phyloP scores from a whole-genome alignment of 2,888 invertebrate species.

The Phaonia tiefii region DNA sequence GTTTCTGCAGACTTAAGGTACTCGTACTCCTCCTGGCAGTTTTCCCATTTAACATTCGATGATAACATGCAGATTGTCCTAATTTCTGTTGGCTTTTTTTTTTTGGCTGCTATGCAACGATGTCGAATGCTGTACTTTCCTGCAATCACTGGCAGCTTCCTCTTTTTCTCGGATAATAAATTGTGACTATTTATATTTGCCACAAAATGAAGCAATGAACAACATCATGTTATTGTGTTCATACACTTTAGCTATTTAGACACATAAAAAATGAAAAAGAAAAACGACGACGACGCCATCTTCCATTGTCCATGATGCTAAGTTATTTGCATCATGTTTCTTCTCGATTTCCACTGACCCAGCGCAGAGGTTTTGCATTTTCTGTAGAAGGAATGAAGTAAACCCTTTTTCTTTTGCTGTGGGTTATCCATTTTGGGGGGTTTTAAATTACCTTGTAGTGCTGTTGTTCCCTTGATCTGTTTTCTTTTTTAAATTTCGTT shows the following conservation, averaged over 20 bases:
- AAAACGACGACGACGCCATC: slow-evolving; percentile 7
- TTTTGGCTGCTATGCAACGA: not conserved
- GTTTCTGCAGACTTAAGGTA: too few relatives aligned
- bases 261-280: too few relatives aligned
- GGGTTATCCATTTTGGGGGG: slow-evolving; percentile 41
- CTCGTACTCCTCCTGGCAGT: not conserved
- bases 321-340: slow-evolving; percentile 37
- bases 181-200: slow-evolving; percentile 44
- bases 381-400: slow-evolving; percentile 10
- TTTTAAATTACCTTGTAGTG: slow-evolving; percentile 50
- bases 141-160: not conserved
- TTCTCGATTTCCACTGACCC: too few relatives aligned
- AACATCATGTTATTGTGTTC: slow-evolving; percentile 44
- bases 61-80: slow-evolving; percentile 51
- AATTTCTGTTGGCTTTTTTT: slow-evolving; percentile 36
- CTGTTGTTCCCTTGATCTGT: not conserved
- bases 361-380: not conserved
- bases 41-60: slow-evolving; percentile 42
- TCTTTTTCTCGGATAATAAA: slow-evolving; percentile 31
- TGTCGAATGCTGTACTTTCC: not conserved
- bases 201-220: slow-evolving; percentile 27
- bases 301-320: slow-evolving; percentile 16
- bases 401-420: slow-evolving; percentile 14
- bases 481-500: slow-evolving; percentile 1
- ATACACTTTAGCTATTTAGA: slow-evolving; percentile 30